Evolutionary conservation across 2,888 invertebrate species (phyloP).

Genomic region (Tinea semifulvella): DNA sequence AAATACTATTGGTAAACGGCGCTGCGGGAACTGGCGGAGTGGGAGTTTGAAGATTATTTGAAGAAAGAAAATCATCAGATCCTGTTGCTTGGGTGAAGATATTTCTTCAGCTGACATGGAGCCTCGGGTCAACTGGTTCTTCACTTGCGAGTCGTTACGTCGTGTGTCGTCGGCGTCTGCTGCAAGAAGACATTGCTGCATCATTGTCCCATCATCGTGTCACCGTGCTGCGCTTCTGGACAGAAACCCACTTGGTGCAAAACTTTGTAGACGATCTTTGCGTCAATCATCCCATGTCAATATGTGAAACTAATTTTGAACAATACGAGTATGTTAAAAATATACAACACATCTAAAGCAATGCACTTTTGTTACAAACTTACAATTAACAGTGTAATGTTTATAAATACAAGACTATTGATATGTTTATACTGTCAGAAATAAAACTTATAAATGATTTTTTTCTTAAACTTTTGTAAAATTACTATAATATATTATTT

Average conservation of each 20-base stretch:
- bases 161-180: background rate
- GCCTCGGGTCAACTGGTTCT: background rate
- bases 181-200: background rate
- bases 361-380: conserved; percentile 5
- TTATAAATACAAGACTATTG: too few species aligned
- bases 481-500: background rate
- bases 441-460: background rate
- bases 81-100: background rate
- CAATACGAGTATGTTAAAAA: background rate
- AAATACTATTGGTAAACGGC: too few species aligned
- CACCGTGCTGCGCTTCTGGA: too few species aligned
- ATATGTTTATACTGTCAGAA: too few species aligned
- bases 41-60: background rate
- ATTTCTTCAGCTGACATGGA: too few species aligned
- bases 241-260: conserved; percentile 53
- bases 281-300: conserved; percentile 2
- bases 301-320: background rate
- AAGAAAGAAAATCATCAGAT: background rate
- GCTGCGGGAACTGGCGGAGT: too few species aligned
- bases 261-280: conserved; percentile 58
- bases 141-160: too few species aligned
- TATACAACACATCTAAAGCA: background rate
- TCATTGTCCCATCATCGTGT: background rate
- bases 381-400: background rate
- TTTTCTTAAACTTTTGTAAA: background rate